Base-by-base conservation (phyloP, 2,113 vertebrate genomes). In the Carassius gibelio region DNA sequence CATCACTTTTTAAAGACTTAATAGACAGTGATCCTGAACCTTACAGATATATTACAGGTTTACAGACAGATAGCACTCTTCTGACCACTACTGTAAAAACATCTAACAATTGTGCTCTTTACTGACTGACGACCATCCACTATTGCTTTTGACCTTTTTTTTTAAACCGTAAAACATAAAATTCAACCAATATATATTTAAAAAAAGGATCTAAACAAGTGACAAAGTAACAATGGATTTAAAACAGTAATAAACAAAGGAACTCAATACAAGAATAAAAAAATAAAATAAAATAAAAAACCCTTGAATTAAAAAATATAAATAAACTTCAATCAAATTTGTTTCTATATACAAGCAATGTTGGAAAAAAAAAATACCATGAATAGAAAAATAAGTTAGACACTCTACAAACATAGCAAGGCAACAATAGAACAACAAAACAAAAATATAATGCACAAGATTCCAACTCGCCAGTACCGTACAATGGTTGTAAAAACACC, bases 51-150 rank as follows among this genome's bases (percentile, higher is more conserved):
- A 81, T 87, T 74, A 84, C 55, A 87, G 79, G n/a, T 78, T 84
- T 75, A 92, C 85, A 92, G 92, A 95, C 76, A 88, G 94, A 95
- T 94, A 93, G 93, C 91, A 93, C 93, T 90, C 91, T 95, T 93
- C 92, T 93, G 91, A 93, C 93, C 94, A 93, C 89, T 88, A 94
- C 83, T 89, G 84, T 90, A 88, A 75, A 88, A 91, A 92, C 84
- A 82, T 93, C 95, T 94, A 94, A 92, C 85, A 85, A 90, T 97
- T 97, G 96, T 98, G 96, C 96, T 98, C 96, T 96, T 96, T 90
- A 93, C 94, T 91, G 93, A 86, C 88, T 85, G 83, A 92, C 92
- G 91, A 91, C 92, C 93, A 94, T 94, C 94, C 92, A 91, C 96
- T 98, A 98, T 97, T 98, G 96, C 97, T 97, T 97, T 95, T 94